Evolutionary conservation across 2,888 invertebrate genomes (phyloP), one percentile per base, ranked within the genome.

Genomic region (Arge pagana): DNA sequence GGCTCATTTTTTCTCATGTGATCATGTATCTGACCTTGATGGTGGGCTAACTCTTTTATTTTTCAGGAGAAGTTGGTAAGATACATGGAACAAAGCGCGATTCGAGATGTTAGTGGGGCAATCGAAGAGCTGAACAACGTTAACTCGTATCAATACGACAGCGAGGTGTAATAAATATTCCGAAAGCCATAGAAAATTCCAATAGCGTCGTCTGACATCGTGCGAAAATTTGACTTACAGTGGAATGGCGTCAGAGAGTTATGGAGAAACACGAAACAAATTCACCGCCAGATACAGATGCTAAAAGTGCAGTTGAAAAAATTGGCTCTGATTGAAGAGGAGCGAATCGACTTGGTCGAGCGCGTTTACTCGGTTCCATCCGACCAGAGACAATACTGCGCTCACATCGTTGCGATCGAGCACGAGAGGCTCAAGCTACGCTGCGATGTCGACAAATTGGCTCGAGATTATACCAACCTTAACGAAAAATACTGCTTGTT

Each of bases 341-440:
- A 50, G 33, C 16, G 50, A 16, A 39, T 50, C 5, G 37, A 50
- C 16, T 7, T 50, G 21, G 21, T 50, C 2, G 50, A 50, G 31
- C 36, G 50, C 5, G 41, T 50, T 50, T 42, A 50, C 18, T 41
- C 50, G n/a, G 16, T 50, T 28, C 50, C 50, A 18, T n/a, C 50
- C n/a, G 50, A 41, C 15, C 40, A 50, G 16, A 18, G 50, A 33
- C 39, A 39, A 28, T 50, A 50, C 31, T 50, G 41, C 23, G 41
- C 50, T 6, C 50, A 50, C 33, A 18, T 50, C 19, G 18, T 37
- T 11, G 41, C 33, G 21, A 30, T 41, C n/a, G 50, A 50, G 8
- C 15, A 16, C 5, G 41, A 50, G 13, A 50, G 41, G 24, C 23
- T 28, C 8, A 19, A 41, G 11, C 41, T 50, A 2, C 19, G 10